Evolutionary conservation across 2,888 invertebrate species (phyloP).

Genomic region (Lottia scabra): DNA sequence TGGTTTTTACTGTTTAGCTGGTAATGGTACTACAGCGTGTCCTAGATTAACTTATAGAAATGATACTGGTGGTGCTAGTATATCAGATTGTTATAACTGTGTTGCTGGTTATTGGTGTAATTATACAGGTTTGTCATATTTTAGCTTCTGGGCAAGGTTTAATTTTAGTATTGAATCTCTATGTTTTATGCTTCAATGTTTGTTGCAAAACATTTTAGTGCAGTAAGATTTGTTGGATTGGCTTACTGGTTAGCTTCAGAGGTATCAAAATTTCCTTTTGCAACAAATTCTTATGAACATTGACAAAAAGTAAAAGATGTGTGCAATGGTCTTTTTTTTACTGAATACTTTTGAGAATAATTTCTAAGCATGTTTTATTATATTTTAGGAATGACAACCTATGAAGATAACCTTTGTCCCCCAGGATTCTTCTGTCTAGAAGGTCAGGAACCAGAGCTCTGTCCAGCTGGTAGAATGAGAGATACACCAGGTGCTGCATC

Average conservation of each 20-base stretch:
- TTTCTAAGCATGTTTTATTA: neutral
- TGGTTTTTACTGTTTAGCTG: conserved; percentile 61
- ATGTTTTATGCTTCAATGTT: too few species aligned
- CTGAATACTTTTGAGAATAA: too few species aligned
- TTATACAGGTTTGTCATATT: conserved; percentile 61
- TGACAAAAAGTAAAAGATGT: too few species aligned
- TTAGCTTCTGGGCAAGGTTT: too few species aligned
- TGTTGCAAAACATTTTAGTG: too few species aligned
- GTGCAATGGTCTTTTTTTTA: too few species aligned
- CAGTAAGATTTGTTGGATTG: too few species aligned
- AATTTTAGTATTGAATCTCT: too few species aligned
- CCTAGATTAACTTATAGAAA: conserved; percentile 58
- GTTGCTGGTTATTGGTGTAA: conserved; percentile 63
- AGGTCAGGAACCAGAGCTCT: conserved; percentile 58
- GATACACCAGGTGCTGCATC: conserved; percentile 52
- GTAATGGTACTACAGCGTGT: conserved; percentile 57
- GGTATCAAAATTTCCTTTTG: too few species aligned
- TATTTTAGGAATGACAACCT: conserved; percentile 56
- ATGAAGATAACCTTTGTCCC: conserved; percentile 58
- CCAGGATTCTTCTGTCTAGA: conserved; percentile 60
- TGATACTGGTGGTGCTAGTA: conserved; percentile 46
- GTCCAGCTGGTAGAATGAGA: conserved; percentile 64
- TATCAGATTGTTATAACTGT: conserved; percentile 60
- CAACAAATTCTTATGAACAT: too few species aligned
- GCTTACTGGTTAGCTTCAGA: too few species aligned